Conservation (phyloP, 2,113 vertebrate genomes). For the Notechis scutatus region DNA sequence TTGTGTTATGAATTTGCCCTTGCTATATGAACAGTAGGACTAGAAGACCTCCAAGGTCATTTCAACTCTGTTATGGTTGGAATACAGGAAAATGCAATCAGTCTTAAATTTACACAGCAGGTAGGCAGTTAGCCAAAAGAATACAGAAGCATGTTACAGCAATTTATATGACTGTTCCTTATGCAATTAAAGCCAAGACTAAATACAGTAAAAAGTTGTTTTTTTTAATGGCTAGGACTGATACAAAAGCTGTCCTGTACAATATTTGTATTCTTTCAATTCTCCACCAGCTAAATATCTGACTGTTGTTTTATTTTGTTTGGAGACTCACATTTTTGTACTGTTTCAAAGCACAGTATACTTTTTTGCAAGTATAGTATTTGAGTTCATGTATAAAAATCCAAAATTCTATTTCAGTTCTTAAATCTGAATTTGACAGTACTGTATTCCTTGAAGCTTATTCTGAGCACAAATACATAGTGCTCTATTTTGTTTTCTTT, state of each 20-base stretch:
- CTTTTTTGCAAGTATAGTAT: background rate
- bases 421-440: background rate
- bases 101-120: background rate
- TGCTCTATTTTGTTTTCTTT: background rate
- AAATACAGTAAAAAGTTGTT: conserved; percentile 3
- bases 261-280: background rate
- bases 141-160: background rate
- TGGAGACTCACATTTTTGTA: background rate
- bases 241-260: background rate
- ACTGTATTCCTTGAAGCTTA: background rate
- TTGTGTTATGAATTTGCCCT: background rate
- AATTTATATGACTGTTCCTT: background rate
- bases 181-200: background rate
- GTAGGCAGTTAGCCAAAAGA: background rate
- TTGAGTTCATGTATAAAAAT: background rate
- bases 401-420: background rate
- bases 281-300: conserved; percentile 5
- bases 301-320: background rate
- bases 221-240: background rate
- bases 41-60: no score
- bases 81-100: background rate
- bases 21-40: background rate
- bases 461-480: accelerated
- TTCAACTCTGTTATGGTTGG: background rate
- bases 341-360: background rate